Base-by-base conservation (phyloP, 2,888 invertebrate species). In the Exocentrus adspersus region DNA sequence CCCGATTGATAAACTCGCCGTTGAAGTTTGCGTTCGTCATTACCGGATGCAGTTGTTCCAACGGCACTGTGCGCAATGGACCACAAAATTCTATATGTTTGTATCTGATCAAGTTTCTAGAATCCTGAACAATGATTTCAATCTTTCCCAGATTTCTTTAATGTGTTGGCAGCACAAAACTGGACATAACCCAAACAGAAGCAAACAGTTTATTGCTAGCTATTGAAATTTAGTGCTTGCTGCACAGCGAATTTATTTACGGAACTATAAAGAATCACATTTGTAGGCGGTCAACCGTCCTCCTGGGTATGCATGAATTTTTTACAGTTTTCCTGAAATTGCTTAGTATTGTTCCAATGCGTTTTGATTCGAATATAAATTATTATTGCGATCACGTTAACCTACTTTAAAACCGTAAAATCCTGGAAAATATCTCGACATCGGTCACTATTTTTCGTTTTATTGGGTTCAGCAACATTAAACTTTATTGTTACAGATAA, bases 201-300 rank as follows among this genome's bases (percentile, higher is more conserved):
- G n/a, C n/a, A n/a, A n/a, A n/a, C n/a, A n/a, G 30, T 9, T 30
- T 30, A 30, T 9, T 12, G 5, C 37, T n/a, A 14, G 37, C 10
- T 37, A 37, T 37, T 37, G 5, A 37, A n/a, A n/a, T 37, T 12
- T 12, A 12, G 14, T n/a, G 12, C n/a, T 2, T 10, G 12, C 30
- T 30, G 7, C 24, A 37, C 14, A 32, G 45, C 46, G 20, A 43
- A 45, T 46, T 57, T 37, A 52, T 52, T 16, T 17, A 42, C 16
- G 21, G 37, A 43, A 32, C 30, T 43, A 30, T 45, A 43, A 28
- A 43, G 28, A 45, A 43, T n/a, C n/a, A 54, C 45, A 24, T 54
- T 17, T 28, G 20, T 28, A 10, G 45, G 19, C 46, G n/a, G 32
- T 6, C 30, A 28, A n/a, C 19, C 12, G 12, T 16, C 12, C 57